phyloP scores from a whole-genome alignment of 1,140 invertebrate genomes.

The Pemphigus obesinymphae region DNA sequence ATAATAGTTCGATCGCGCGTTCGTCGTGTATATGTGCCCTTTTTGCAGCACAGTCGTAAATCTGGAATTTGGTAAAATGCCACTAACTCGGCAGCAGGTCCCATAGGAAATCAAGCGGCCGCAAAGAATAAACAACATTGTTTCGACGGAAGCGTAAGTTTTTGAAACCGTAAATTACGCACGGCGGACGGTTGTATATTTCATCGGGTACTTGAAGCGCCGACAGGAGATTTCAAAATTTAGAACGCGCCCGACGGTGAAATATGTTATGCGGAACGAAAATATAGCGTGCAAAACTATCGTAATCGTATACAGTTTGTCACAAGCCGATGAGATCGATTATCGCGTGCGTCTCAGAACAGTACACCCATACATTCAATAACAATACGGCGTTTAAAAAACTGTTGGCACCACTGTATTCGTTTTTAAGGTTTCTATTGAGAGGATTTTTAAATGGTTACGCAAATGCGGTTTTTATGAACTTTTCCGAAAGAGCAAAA shows the following conservation, averaged over 20 bases:
- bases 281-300: neutral
- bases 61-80: conserved; percentile 37
- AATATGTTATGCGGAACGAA: neutral
- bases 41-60: conserved; percentile 21
- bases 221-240: conserved; percentile 33
- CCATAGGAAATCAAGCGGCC: conserved; percentile 36
- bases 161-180: conserved; percentile 36
- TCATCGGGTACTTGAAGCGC: conserved; percentile 28
- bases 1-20: too few species aligned
- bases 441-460: too few species aligned
- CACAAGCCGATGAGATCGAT: too few species aligned
- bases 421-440: too few species aligned
- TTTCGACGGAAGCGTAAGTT: conserved; percentile 30
- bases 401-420: too few species aligned
- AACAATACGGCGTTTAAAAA: too few species aligned
- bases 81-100: conserved; percentile 26
- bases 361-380: too few species aligned
- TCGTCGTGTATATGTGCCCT: too few species aligned
- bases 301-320: neutral
- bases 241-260: neutral
- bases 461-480: too few species aligned
- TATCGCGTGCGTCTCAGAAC: too few species aligned
- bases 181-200: conserved; percentile 15
- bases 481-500: too few species aligned
- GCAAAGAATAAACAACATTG: conserved; percentile 38